phyloP scores from a whole-genome alignment of 1,140 invertebrate species.

The Helicoverpa zea region DNA sequence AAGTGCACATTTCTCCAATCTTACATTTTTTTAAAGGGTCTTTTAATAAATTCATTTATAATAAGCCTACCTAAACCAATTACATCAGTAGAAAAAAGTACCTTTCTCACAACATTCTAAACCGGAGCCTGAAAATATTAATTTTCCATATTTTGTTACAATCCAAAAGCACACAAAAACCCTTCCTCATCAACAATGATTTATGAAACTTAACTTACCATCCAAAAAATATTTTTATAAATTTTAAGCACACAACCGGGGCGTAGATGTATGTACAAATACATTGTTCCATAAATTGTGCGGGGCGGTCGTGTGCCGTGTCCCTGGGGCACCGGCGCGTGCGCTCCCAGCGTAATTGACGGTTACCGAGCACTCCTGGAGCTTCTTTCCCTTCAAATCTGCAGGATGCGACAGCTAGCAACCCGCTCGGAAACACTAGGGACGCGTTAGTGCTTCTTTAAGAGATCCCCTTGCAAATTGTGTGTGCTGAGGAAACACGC shows the following conservation, averaged over 20 bases:
- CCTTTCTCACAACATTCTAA: neutral
- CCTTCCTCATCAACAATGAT: constrained; percentile 10
- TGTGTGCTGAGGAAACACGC: neutral
- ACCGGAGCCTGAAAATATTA: neutral
- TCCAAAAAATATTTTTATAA: constrained; percentile 55
- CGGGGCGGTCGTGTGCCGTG: constrained; percentile 75
- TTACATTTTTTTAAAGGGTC: too few relatives aligned
- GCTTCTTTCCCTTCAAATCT: constrained; percentile 76
- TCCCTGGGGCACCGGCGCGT: constrained; percentile 80
- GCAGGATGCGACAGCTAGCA: constrained; percentile 73
- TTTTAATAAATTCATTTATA: too few relatives aligned
- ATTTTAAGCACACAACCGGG: constrained; percentile 51
- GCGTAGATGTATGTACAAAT: constrained; percentile 40
- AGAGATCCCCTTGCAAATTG: constrained; percentile 33
- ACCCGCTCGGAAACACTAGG: constrained; percentile 68
- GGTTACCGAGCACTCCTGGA: constrained; percentile 68
- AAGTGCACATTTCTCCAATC: too few relatives aligned
- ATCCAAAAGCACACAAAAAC: neutral
- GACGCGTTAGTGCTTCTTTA: constrained; percentile 53
- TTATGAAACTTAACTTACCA: constrained; percentile 5
- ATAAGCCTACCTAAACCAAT: too few relatives aligned
- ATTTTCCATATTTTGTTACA: neutral
- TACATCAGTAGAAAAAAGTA: too few relatives aligned
- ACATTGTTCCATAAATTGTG: constrained; percentile 73
- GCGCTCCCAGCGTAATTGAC: constrained; percentile 74